phyloP scores from a whole-genome alignment of 2,797 vertebrate genomes.

The Simalia tracyae region DNA sequence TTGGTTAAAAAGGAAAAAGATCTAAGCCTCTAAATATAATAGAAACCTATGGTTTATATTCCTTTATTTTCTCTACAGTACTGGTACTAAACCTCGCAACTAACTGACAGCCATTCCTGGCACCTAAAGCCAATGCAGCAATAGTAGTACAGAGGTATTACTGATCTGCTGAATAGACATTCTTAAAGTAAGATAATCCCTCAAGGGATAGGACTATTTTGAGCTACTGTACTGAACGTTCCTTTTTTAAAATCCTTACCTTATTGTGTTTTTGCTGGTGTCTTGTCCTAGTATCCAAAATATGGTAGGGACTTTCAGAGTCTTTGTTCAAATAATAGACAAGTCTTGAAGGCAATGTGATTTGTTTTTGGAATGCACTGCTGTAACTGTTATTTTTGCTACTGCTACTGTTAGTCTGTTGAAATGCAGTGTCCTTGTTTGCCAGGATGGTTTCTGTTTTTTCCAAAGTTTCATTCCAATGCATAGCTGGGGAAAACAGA shows the following conservation, averaged over 20 bases:
- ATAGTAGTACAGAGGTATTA: neutral
- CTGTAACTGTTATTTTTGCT: constrained; percentile 76
- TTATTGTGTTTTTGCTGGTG: constrained; percentile 85
- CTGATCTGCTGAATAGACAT: constrained; percentile 11
- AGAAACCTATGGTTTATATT: neutral
- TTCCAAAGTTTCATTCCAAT: constrained; percentile 77
- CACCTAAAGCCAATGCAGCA: constrained; percentile 20
- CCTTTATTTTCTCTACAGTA: neutral
- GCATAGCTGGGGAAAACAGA: constrained; percentile 68
- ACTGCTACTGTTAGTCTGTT: constrained; percentile 70
- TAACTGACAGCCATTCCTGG: neutral
- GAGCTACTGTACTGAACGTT: constrained; percentile 30
- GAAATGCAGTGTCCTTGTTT: constrained; percentile 68
- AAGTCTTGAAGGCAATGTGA: constrained; percentile 92
- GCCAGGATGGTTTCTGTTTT: constrained; percentile 59
- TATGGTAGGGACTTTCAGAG: constrained; percentile 91
- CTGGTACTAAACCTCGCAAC: neutral
- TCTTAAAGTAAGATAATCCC: constrained; percentile 7
- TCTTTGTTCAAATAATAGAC: constrained; percentile 95
- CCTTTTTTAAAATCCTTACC: constrained; percentile 74
- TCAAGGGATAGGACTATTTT: neutral
- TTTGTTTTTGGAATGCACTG: constrained; percentile 80
- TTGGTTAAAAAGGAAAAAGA: neutral
- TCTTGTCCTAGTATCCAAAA: constrained; percentile 89
- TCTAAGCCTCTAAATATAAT: neutral